These are phyloP conservation scores for Tragelaphus imberbis DNA, from an alignment of 2,113 vertebrate species.

Conservation along the genomic window DNA sequence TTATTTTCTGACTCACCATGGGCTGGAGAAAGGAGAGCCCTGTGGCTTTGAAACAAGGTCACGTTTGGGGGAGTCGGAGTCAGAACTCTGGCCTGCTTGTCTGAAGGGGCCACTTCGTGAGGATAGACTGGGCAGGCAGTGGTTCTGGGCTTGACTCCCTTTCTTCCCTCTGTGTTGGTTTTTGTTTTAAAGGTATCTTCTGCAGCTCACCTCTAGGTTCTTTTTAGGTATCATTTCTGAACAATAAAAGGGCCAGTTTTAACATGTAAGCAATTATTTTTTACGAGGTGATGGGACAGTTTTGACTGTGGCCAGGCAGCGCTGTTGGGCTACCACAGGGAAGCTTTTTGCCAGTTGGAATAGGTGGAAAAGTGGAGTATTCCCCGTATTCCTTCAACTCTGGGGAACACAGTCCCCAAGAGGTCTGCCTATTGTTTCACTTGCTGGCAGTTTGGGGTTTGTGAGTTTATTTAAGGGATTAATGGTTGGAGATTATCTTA, in stretches of 20 bases:
- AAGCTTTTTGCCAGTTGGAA: not conserved
- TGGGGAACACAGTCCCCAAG: not conserved
- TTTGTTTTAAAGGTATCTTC: not conserved
- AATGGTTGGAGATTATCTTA: not conserved
- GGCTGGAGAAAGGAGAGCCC: not conserved
- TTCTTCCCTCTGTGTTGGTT: not conserved
- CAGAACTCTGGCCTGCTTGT: not conserved
- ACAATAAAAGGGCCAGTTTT: not conserved
- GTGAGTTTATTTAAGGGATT: not conserved
- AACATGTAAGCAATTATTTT: not conserved
- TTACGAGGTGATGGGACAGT: not conserved
- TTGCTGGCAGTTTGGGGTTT: not conserved
- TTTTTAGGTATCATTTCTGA: not conserved
- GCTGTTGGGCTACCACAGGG: not conserved
- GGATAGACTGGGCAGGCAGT: not conserved
- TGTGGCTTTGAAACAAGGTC: not conserved
- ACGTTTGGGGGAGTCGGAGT: accelerated
- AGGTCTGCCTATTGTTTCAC: not conserved
- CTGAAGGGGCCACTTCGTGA: not conserved
- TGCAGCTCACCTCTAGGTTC: not conserved
- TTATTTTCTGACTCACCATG: not conserved
- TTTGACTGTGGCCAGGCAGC: not conserved
- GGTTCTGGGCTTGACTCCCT: not conserved
- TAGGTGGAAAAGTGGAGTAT: not conserved
- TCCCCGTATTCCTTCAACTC: not conserved